phyloP scores from a whole-genome alignment of 2,888 invertebrate genomes.

The Sinodicranocentrus sp. region DNA sequence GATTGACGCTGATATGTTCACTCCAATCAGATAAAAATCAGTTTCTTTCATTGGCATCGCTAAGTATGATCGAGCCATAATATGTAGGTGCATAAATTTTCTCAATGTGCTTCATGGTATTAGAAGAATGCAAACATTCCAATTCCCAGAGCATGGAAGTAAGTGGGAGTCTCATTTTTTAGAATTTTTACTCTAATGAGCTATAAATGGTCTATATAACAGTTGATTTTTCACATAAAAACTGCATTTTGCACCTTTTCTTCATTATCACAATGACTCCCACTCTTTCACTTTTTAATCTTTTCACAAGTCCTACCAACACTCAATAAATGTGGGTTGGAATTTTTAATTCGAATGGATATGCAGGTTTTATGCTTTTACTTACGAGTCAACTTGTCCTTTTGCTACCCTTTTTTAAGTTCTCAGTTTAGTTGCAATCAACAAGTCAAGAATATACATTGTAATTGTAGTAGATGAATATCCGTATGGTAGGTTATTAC shows the following conservation, averaged over 20 bases:
- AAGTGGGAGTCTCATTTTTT: neutral
- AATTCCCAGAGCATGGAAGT: constrained; percentile 11
- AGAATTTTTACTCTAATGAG: constrained; percentile 21
- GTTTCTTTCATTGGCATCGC: neutral
- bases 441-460: neutral
- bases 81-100: neutral
- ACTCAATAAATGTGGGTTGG: neutral
- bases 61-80: neutral
- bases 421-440: neutral
- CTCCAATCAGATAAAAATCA: constrained; percentile 33
- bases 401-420: neutral
- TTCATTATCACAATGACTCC: constrained; percentile 13
- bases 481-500: neutral
- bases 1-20: constrained; percentile 2
- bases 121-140: neutral
- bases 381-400: neutral
- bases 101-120: neutral
- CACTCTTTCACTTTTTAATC: constrained; percentile 34
- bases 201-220: constrained; percentile 6
- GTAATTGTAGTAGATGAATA: neutral
- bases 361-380: neutral
- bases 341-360: neutral
- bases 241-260: constrained; percentile 29
- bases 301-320: neutral
- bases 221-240: constrained; percentile 34